Conservation (phyloP, 35 echinoderm and acorn worm genomes). For the Strongylocentrotus purpuratus region DNA sequence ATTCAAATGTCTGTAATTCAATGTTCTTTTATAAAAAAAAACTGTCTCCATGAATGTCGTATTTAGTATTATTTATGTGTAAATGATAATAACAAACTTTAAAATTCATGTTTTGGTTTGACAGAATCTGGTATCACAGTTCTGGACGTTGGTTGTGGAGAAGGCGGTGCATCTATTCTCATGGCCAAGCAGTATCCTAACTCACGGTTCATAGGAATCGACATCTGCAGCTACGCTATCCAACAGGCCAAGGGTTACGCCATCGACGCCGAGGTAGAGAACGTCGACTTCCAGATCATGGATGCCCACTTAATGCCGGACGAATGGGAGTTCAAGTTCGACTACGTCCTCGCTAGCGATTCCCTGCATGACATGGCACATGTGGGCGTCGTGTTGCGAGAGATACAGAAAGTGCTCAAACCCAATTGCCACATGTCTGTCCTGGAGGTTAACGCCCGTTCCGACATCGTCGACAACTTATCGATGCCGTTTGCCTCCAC, state of each 20-base stretch:
- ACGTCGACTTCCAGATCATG: slow-evolving; percentile 76
- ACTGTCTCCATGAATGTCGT: no score
- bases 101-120: background rate
- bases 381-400: slow-evolving; percentile 64
- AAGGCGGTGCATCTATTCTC: slow-evolving; percentile 75
- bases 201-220: slow-evolving; percentile 74
- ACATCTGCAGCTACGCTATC: slow-evolving; percentile 70
- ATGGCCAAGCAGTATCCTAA: slow-evolving; percentile 79
- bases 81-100: background rate
- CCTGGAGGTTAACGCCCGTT: slow-evolving; percentile 90
- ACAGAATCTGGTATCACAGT: slow-evolving; percentile 85
- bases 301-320: slow-evolving; percentile 87
- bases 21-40: no score
- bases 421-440: slow-evolving; percentile 74
- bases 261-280: slow-evolving; percentile 52
- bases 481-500: slow-evolving; percentile 89
- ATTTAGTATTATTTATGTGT: background rate
- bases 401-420: slow-evolving; percentile 68
- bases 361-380: slow-evolving; percentile 97
- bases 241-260: slow-evolving; percentile 49
- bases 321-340: slow-evolving; percentile 70
- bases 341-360: slow-evolving; percentile 84
- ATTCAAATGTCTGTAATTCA: no score
- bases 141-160: slow-evolving; percentile 88
- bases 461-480: slow-evolving; percentile 79